phyloP scores from a whole-genome alignment of 1,140 invertebrate species.

The Lerema accius region DNA sequence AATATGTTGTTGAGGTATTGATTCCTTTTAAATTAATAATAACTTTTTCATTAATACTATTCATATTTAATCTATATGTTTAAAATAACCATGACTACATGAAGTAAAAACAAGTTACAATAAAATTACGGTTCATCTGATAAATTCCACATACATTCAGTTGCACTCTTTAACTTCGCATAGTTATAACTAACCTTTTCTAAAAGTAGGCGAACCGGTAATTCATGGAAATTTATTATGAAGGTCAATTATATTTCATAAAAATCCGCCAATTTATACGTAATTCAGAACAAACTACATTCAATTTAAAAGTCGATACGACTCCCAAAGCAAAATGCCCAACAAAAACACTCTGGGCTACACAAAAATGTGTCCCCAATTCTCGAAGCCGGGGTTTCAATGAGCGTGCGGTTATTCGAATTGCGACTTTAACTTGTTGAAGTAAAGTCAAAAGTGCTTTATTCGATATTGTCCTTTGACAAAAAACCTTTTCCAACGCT shows the following conservation, averaged over 20 bases:
- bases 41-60: too few species aligned
- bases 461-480: conserved; percentile 33
- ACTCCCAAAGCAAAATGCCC: conserved; percentile 37
- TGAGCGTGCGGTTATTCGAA: conserved; percentile 13
- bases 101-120: too few species aligned
- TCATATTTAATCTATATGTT: too few species aligned
- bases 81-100: too few species aligned
- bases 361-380: conserved; percentile 40
- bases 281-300: conserved; percentile 34
- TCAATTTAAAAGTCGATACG: conserved; percentile 38
- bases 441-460: conserved; percentile 22
- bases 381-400: conserved; percentile 25
- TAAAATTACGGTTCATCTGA: too few species aligned
- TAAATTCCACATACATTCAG: too few species aligned
- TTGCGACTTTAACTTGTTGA: conserved; percentile 12
- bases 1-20: background rate
- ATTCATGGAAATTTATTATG: too few species aligned
- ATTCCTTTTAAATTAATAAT: background rate
- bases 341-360: conserved; percentile 35
- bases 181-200: too few species aligned
- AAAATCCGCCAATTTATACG: conserved; percentile 18
- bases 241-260: conserved; percentile 1
- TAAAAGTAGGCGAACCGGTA: too few species aligned
- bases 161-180: too few species aligned
- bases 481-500: conserved; percentile 37